A percentile compares a stretch with the other conserved stretches of the same genome.
phyloP scores from a whole-genome alignment of 2,888 invertebrate genomes.

The Dryococelus australis region DNA sequence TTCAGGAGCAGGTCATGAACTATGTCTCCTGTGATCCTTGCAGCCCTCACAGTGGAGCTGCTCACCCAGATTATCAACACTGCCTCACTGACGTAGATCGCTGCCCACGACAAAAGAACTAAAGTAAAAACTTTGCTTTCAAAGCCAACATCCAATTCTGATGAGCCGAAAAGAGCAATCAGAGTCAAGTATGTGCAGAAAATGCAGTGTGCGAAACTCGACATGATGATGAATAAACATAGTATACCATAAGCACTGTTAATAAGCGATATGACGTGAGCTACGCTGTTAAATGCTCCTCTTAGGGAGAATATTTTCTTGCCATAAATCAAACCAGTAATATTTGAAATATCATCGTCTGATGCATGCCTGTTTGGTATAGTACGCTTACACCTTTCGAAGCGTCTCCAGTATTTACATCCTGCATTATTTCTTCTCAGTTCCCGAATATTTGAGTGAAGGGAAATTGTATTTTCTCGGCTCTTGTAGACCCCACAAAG shows the following conservation, averaged over 20 bases:
- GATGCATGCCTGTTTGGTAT: too few relatives aligned
- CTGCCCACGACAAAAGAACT: background rate
- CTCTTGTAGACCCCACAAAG: background rate
- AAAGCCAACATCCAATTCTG: background rate
- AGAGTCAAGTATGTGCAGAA: background rate
- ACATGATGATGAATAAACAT: background rate
- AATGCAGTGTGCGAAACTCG: background rate
- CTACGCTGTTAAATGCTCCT: background rate
- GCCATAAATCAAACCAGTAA: background rate
- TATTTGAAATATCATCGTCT: too few relatives aligned
- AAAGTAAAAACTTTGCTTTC: background rate
- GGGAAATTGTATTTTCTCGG: background rate
- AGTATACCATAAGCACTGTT: background rate
- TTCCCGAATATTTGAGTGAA: background rate
- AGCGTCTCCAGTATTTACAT: too few relatives aligned
- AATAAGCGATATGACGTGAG: background rate
- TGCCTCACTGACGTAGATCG: background rate
- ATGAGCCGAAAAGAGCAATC: background rate
- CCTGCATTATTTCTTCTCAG: background rate
- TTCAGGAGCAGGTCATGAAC: too few relatives aligned
- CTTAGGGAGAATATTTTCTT: background rate
- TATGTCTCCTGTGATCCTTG: too few relatives aligned
- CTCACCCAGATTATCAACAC: too few relatives aligned
- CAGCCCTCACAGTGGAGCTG: too few relatives aligned
- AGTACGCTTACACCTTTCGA: too few relatives aligned